Evolutionary conservation across 1,140 invertebrate genomes (phyloP), one percentile per base, ranked within the genome.

Genomic region (Bombus confusus): DNA sequence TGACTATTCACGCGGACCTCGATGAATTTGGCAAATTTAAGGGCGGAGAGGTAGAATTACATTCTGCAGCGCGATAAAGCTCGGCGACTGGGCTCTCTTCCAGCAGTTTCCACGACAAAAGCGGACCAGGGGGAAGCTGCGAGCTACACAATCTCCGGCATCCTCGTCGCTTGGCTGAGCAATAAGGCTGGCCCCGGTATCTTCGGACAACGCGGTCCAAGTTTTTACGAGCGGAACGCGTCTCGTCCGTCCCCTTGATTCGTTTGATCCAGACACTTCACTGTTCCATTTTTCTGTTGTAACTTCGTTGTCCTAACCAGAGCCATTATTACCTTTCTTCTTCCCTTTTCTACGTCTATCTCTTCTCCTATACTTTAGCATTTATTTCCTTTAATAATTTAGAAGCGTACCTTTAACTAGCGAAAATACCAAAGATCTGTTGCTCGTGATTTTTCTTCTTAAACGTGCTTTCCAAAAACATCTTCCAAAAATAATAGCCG

Each of bases 31-130:
- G 22, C 18, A 73, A 73, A 73, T 73, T 43, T 25, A 37, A 34
- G 8, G 22, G 28, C 57, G 25, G 8, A 15, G 9, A 9, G 18
- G 9, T 52, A 25, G 62, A 79, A 34, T 66, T 74, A 66, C 59
- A 8, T 66, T 47, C 31, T 22, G 59, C 57, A 59, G n/a, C 71
- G 57, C 41, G 72, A 75, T 66, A 75, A 83, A 83, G 71, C 72
- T 83, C 79, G 68, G n/a, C n/a, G 69, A 31, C 25, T n/a, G 80
- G 72, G 72, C 71, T 82, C 80, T 37, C 13, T 82, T 82, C 80
- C 80, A 75, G 34, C 41, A 75, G 59, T 66, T 52, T n/a, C 43
- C 72, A n/a, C 80, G 72, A 83, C 72, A 83, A 83, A 83, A 82
- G 80, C 39, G 8, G 34, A 8, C 31, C 9, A 22, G 57, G 64